These are phyloP conservation scores for Balearica regulorum DNA, from an alignment of 2,797 vertebrate species.

Conservation along the genomic window DNA sequence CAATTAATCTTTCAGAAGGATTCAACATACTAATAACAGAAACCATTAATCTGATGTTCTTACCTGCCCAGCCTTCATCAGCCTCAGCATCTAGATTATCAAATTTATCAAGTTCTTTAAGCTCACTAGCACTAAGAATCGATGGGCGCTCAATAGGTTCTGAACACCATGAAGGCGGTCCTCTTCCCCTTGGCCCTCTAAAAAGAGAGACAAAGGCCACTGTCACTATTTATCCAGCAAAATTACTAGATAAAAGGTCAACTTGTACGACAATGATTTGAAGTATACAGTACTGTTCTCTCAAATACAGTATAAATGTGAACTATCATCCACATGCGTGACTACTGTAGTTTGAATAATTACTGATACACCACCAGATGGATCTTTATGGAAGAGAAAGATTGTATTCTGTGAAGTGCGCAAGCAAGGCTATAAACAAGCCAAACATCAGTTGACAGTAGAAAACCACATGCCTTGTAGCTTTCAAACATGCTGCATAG, in stretches of 20 bases:
- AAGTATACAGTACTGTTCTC: neutral
- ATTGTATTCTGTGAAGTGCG: no score
- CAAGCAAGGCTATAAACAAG: no score
- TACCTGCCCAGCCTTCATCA: constrained; percentile 99
- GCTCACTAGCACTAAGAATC: constrained; percentile 93
- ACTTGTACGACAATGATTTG: neutral
- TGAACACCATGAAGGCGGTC: constrained; percentile 86
- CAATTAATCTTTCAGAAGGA: neutral
- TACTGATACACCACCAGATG: neutral
- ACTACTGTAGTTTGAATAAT: neutral
- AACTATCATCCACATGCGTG: fast-evolving
- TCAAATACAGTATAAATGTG: neutral
- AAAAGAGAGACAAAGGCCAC: neutral
- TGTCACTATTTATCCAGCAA: neutral
- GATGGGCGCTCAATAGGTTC: constrained; percentile 90
- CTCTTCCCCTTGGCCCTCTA: constrained; percentile 81
- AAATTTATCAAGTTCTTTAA: constrained; percentile 96
- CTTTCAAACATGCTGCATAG: neutral
- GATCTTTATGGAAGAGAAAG: neutral
- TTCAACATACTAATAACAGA: neutral
- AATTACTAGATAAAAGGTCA: neutral
- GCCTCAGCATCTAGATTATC: constrained; percentile 95
- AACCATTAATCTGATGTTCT: constrained; percentile 4
- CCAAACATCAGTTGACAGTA: neutral
- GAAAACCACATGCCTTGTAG: neutral